phyloP scores from a whole-genome alignment of 2,797 vertebrate genomes.

The Triplophysa yarkandensis region DNA sequence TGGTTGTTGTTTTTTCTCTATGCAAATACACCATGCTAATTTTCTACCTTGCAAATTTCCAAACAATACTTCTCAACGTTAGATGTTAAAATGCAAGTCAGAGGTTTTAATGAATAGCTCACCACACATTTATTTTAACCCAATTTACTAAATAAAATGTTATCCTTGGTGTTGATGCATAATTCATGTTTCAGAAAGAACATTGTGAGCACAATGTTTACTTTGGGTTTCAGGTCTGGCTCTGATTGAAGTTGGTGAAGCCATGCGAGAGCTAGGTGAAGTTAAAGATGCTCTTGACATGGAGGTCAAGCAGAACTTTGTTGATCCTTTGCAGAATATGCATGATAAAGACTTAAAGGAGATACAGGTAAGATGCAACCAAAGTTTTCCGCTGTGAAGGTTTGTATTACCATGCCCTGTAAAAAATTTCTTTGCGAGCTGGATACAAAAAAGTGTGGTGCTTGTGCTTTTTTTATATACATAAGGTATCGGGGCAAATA shows the following conservation, averaged over 20 bases:
- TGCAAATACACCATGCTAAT: background rate
- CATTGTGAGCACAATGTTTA: background rate
- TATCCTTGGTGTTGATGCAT: no score
- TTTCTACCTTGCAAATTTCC: background rate
- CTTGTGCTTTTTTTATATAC: no score
- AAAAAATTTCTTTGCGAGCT: no score
- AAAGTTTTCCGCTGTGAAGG: no score
- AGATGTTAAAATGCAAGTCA: background rate
- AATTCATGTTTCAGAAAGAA: no score
- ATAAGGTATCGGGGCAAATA: no score
- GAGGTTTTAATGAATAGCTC: no score
- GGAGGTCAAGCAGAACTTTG: slow-evolving; percentile 98
- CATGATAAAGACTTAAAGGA: slow-evolving; percentile 98
- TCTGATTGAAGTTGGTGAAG: slow-evolving; percentile 89
- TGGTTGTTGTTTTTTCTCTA: background rate
- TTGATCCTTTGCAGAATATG: slow-evolving; percentile 95
- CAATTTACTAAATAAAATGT: no score
- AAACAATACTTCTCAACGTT: background rate
- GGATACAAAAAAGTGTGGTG: no score
- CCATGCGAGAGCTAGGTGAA: slow-evolving; percentile 93
- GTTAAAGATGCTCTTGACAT: slow-evolving; percentile 98
- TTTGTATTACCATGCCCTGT: no score
- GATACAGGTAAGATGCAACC: slow-evolving; percentile 82
- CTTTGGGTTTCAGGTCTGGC: slow-evolving; percentile 77
- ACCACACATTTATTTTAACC: no score